Percentiles rank a stretch among this genome's conserved stretches.
phyloP scores from a whole-genome alignment of 1,140 invertebrate genomes.

The Camponotus pennsylvanicus region DNA sequence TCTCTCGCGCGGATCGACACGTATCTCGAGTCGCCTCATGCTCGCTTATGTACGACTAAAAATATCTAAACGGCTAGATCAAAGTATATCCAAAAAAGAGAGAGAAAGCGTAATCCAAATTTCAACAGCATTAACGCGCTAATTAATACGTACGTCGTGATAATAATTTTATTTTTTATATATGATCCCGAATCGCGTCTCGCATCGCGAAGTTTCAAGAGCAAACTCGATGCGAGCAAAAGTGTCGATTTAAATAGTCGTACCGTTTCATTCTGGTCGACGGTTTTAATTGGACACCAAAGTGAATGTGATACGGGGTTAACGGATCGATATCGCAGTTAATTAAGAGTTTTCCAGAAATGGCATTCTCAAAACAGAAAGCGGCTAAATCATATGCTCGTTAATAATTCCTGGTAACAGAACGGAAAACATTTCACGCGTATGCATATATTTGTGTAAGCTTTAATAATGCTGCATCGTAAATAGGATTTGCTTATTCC shows the following conservation, averaged over 20 bases:
- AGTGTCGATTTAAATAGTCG: slow-evolving; percentile 31
- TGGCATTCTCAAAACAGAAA: slow-evolving; percentile 14
- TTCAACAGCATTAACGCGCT: background rate
- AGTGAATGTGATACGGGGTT: background rate
- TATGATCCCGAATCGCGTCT: background rate
- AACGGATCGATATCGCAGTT: slow-evolving; percentile 35
- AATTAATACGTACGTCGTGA: background rate
- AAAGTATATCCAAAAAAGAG: background rate
- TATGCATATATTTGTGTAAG: too few species aligned
- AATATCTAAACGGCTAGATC: slow-evolving; percentile 30
- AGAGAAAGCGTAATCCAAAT: background rate
- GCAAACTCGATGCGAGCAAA: background rate
- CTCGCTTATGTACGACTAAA: background rate
- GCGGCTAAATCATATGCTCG: slow-evolving; percentile 32
- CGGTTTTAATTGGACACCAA: slow-evolving; percentile 34
- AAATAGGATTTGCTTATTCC: slow-evolving; percentile 15
- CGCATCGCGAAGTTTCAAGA: slow-evolving; percentile 26
- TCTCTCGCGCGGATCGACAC: background rate
- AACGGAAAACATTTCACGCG: background rate
- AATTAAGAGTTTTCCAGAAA: slow-evolving; percentile 51
- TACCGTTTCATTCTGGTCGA: background rate
- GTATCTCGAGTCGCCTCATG: background rate
- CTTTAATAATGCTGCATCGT: slow-evolving; percentile 20
- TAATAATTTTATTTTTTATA: background rate
- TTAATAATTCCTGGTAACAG: slow-evolving; percentile 8